Base-by-base conservation (phyloP, 2,888 invertebrate species). In the Schrankia costaestrigalis region DNA sequence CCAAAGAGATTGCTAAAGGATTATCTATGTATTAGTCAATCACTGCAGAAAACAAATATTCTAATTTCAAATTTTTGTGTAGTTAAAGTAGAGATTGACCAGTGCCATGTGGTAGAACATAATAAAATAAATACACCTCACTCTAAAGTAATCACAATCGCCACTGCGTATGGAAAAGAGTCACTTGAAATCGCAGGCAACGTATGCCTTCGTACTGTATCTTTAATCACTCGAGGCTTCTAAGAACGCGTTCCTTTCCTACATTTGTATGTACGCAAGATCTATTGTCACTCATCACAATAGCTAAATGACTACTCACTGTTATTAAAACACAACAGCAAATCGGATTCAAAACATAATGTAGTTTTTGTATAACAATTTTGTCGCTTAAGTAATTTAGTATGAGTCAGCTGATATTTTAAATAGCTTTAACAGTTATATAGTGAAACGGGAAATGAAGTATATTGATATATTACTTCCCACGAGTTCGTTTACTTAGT, bases 311-410 rank as follows among this genome's bases (percentile, higher is more conserved):
- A 26, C 43, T 51, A 50, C 49, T 51, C 50, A 35, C 39, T 38
- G 33, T 43, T 50, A 52, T 46, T 46, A 53, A 43, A 40, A 28
- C 26, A 35, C 45, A 42, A 50, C 31, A 31, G 41, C 26, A 44
- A 49, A 50, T 56, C 65, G 71, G 68, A 73, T 66, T 44, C 63
- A 63, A 22, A 15, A 18, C 14, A 14, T 22, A 29, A 63, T 64
- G 66, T 53, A 47, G 41, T 39, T 52, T 56, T 62, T 58, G 49
- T 57, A 42, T 43, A 10, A 37, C 40, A 46, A 46, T 55, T n/a
- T 49, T 43, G 35, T 42, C 41, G 11, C 41, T 41, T 23, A 37
- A 40, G 37, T 30, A 35, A 46, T 44, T 40, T 27, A 9, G 13
- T 30, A 43, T 56, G 48, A 56, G 25, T 56, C 55, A 53, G 45